Evolutionary conservation across 37 sponge, comb jelly and placozoan genomes (phyloP), one percentile per base, ranked within the genome.

Genomic region (Mnemiopsis leidyi): DNA sequence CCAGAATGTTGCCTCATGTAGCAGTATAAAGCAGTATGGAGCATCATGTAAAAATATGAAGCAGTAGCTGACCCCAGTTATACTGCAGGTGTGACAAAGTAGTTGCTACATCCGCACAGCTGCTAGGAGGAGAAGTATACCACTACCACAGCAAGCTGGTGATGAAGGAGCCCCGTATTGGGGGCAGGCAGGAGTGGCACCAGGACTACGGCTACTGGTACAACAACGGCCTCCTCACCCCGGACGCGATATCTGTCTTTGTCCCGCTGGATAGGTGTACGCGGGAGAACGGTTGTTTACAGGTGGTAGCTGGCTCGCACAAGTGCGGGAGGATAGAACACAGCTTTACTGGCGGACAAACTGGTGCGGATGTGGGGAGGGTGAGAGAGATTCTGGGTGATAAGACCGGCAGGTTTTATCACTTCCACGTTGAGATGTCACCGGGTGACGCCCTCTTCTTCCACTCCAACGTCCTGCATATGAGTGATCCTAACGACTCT

Each of bases 181-280:
- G 97, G 39, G 97, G 97, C 7, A 93, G 95, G 21, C 96, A 95
- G 94, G 97, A 95, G 35, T 97, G 97, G 97, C 97, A 97, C 85
- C 97, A 97, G 71, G 97, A 97, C 92, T 97, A 97, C 76, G 97
- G 97, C 94, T 97, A 97, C 93, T 97, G 97, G 97, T 97, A 97
- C 92, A 93, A 94, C 7, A 96, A 96, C 85, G 97, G 97, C 13
- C 96, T 95, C 69, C 95, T 97, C 0, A 96, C 92, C 71, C 97
- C 97, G 23, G 94, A 96, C 37, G 95, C 95, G 96, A 95, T 93
- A 3, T 95, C 96, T 69, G 96, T 95, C 20, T 96, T 97, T 92
- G 95, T 97, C 76, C 96, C 97, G 18, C 95, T 97, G 93, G 97
- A 97, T 48, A 94, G 93, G 85, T 94, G 95, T 92, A 94, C 95